These are phyloP conservation scores for Bucorvus abyssinicus DNA, from an alignment of 2,797 vertebrate genomes.

Conservation along the genomic window DNA sequence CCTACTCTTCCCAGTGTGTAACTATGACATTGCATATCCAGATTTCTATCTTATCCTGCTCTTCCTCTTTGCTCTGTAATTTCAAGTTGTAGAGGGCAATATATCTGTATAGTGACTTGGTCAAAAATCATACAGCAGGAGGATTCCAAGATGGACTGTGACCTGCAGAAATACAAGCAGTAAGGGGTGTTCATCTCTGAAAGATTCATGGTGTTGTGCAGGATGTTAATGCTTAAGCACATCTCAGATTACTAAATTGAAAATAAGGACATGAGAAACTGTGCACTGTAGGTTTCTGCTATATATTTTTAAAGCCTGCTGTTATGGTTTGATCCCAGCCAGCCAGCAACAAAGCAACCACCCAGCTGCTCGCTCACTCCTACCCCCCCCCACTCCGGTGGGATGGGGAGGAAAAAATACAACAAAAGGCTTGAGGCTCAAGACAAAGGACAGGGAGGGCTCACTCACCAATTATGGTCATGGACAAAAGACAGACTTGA, in stretches of 20 bases:
- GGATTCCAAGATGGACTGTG: not conserved
- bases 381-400: no score
- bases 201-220: not conserved
- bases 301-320: slow-evolving; percentile 1
- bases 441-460: no score
- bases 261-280: slow-evolving; percentile 3
- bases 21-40: not conserved
- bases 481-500: no score
- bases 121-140: not conserved
- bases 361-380: no score
- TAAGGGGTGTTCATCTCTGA: not conserved
- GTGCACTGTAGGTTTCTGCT: not conserved
- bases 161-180: not conserved
- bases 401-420: no score
- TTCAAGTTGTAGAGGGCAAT: not conserved
- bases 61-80: not conserved
- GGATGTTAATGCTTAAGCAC: not conserved
- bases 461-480: no score
- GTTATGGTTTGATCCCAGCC: no score
- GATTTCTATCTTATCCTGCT: not conserved
- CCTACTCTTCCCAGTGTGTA: not conserved
- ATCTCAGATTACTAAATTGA: not conserved
- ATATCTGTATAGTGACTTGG: not conserved
- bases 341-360: no score
- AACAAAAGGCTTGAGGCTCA: no score